Percentiles rank a stretch among this genome's conserved stretches.
phyloP scores from a whole-genome alignment of 2,797 vertebrate genomes.

The Megalops cyprinoides region DNA sequence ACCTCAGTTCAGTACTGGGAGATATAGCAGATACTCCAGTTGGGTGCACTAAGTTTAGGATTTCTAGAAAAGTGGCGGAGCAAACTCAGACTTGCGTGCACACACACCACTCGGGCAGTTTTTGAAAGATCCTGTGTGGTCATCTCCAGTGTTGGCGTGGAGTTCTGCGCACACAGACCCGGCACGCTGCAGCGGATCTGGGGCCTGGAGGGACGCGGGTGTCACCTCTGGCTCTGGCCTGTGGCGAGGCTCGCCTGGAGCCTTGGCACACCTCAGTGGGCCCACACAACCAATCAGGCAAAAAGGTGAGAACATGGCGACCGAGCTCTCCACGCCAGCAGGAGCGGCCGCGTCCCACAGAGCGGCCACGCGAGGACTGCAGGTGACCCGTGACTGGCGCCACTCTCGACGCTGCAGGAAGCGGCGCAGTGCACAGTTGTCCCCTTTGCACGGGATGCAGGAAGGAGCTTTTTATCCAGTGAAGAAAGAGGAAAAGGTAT shows the following conservation, averaged over 20 bases:
- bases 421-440: not conserved
- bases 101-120: not conserved
- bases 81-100: too few relatives aligned
- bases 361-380: not conserved
- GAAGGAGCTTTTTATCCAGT: not conserved
- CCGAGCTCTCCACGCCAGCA: slow-evolving; percentile 37
- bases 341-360: not conserved
- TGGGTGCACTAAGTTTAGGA: too few relatives aligned
- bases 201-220: not conserved
- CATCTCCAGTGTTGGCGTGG: not conserved
- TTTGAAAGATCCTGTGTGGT: too few relatives aligned
- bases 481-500: not conserved
- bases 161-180: not conserved
- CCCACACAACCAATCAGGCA: not conserved
- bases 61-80: too few relatives aligned
- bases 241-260: not conserved
- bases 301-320: slow-evolving; percentile 9
- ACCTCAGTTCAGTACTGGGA: too few relatives aligned
- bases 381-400: not conserved
- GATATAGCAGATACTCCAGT: too few relatives aligned
- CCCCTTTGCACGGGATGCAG: not conserved
- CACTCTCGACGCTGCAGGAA: not conserved
- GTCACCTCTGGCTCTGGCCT: not conserved
- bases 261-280: not conserved
- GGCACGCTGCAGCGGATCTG: not conserved